Conservation (phyloP, 2,113 vertebrate genomes). For the Sphyrna mokarran region DNA sequence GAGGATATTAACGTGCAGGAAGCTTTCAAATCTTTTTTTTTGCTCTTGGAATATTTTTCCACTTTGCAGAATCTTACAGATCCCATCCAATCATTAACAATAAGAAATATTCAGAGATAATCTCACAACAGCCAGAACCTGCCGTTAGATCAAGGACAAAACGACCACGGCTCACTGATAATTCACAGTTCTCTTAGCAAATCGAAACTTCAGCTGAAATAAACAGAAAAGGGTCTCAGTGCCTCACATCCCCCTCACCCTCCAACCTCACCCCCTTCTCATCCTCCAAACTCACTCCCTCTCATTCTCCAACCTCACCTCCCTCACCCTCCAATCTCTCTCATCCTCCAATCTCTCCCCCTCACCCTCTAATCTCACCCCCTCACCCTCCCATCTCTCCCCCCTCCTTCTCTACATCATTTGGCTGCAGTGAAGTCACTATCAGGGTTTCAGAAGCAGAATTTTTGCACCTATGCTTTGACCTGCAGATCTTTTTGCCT, state of each 20-base stretch:
- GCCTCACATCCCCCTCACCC: not conserved
- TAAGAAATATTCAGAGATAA: not conserved
- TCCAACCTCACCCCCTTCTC: not conserved
- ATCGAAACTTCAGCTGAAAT: not conserved
- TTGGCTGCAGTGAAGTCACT: not conserved
- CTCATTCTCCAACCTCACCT: too few relatives aligned
- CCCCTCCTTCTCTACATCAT: not conserved
- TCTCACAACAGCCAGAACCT: not conserved
- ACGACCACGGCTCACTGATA: not conserved
- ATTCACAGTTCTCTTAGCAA: not conserved
- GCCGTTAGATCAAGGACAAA: not conserved
- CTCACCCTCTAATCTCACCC: too few relatives aligned
- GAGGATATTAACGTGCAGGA: not conserved
- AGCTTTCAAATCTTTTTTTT: not conserved
- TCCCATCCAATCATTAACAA: not conserved
- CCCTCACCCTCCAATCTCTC: too few relatives aligned
- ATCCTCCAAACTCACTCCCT: not conserved
- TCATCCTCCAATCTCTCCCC: too few relatives aligned
- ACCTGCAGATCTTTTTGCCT: not conserved
- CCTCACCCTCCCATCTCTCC: not conserved
- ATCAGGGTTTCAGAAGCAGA: slow-evolving; percentile 12
- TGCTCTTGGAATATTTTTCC: not conserved
- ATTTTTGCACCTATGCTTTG: not conserved
- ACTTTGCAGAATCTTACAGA: not conserved
- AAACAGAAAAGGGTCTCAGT: not conserved